Percentiles rank a stretch among this genome's conserved stretches.
Conservation (phyloP, 2,113 vertebrate species). For the Grammomys dolichurus region DNA sequence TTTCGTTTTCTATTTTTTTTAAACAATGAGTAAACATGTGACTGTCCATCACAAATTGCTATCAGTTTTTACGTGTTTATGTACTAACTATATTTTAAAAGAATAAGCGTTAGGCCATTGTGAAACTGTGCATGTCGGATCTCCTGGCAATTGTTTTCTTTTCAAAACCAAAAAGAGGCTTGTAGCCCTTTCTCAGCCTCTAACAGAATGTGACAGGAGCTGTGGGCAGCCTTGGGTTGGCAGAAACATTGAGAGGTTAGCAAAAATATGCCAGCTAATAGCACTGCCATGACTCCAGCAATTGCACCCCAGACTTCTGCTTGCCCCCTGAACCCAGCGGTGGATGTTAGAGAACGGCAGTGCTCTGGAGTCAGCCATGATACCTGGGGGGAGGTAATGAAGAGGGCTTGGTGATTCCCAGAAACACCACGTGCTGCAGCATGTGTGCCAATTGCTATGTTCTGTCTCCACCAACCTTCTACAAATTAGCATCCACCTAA, state of each 20-base stretch:
- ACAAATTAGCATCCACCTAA: constrained; percentile 37
- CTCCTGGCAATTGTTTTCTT: constrained; percentile 65
- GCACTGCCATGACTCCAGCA: not conserved
- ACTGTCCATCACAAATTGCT: constrained; percentile 21
- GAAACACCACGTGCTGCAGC: not conserved
- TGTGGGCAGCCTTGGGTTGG: constrained; percentile 12
- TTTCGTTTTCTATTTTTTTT: constrained; percentile 30
- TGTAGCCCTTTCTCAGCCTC: constrained; percentile 55
- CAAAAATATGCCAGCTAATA: constrained; percentile 47
- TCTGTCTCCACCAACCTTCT: not conserved
- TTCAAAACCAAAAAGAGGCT: constrained; percentile 47
- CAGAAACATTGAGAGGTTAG: constrained; percentile 44
- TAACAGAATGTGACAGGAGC: constrained; percentile 59
- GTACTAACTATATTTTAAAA: constrained; percentile 54
- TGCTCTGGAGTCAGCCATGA: not conserved
- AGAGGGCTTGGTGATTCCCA: constrained; percentile 1
- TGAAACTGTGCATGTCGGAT: constrained; percentile 9
- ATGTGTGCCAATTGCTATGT: not conserved
- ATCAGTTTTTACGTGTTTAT: constrained; percentile 1
- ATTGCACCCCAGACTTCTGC: constrained; percentile 4
- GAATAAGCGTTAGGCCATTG: constrained; percentile 50
- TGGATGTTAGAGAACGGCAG: constrained; percentile 26
- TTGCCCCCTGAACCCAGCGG: constrained; percentile 18
- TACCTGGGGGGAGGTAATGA: constrained; percentile 29
- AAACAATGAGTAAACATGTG: not conserved